Base-by-base conservation (phyloP, 2,113 vertebrate species). In the Apteryx mantelli region DNA sequence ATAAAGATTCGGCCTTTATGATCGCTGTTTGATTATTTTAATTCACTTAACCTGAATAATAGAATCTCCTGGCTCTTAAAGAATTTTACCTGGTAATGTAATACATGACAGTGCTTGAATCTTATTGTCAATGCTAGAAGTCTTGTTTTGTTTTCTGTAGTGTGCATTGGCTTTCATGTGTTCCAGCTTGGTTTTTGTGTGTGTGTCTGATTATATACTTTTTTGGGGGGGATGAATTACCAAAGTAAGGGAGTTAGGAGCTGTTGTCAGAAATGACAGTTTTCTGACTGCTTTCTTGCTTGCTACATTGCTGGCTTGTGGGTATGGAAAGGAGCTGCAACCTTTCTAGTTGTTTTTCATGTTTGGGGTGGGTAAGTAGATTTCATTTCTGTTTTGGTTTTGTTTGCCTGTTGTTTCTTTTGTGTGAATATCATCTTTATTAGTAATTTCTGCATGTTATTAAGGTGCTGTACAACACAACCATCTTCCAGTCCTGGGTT, bases 311-410 rank as follows among this genome's bases (percentile, higher is more conserved):
- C 15, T 71, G 26, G 9, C 9, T 82, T 86, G 19, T 78, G 14
- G 9, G 1, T 78, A 22, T 13, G 34, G 20, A 89, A 70, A 2
- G 1, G 65, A 77, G n/a, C 4, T 81, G 10, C 1, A 1, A 14
- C 0, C 5, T 78, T 83, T 75, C 48, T 15, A n/a, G 2, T 18
- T 79, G 9, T 38, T 92, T 76, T 66, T 50, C 0, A 17, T 34
- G 34, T 60, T 60, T 60, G 52, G 24, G 52, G 17, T 34, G 32
- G 30, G 30, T 60, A 34, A 60, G 56, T 34, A 34, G 56, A 60
- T 60, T 34, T 60, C 19, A 3, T 60, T 91, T 84, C 16, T 79
- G 21, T 65, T 58, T 82, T 77, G 66, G 3, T 6, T 86, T 73
- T 65, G 5, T 36, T 13, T 58, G 25, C 13, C 8, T 82, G 52